These are phyloP conservation scores for Mus spicilegus DNA, from an alignment of 2,113 vertebrate genomes.

Conservation along the genomic window DNA sequence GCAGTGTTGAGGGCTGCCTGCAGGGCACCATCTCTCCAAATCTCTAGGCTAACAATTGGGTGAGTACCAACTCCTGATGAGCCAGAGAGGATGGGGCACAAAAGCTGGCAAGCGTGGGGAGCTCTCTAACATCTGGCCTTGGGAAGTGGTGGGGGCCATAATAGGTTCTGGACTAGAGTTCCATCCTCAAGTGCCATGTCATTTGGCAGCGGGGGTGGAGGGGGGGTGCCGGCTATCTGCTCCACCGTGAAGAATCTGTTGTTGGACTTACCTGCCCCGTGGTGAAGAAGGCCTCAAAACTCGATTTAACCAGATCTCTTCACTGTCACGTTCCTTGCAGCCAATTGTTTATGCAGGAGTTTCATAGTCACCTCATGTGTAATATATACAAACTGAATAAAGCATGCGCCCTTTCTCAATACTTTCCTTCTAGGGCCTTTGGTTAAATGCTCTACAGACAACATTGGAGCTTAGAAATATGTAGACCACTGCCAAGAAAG, in stretches of 20 bases:
- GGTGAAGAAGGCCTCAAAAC: not conserved
- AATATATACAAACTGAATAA: not conserved
- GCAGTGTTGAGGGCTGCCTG: not conserved
- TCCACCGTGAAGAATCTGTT: not conserved
- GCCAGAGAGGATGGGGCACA: accelerated
- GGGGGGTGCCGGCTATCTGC: not conserved
- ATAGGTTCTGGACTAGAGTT: not conserved
- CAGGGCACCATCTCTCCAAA: not conserved
- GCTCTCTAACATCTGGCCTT: not conserved
- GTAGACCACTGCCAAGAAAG: not conserved
- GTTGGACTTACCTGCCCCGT: not conserved
- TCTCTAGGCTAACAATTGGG: not conserved
- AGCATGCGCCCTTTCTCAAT: not conserved
- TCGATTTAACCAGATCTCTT: not conserved
- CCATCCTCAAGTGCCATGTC: not conserved
- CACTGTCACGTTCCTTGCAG: not conserved
- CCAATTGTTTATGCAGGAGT: not conserved
- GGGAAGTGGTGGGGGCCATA: not conserved
- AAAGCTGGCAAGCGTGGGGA: not conserved
- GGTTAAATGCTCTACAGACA: not conserved
- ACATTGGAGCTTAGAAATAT: not conserved
- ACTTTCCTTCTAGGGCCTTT: not conserved
- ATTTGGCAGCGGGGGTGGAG: not conserved
- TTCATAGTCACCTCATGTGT: not conserved
- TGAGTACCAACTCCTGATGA: not conserved